phyloP scores from a whole-genome alignment of 2,113 vertebrate species.

The Aepyceros melampus region DNA sequence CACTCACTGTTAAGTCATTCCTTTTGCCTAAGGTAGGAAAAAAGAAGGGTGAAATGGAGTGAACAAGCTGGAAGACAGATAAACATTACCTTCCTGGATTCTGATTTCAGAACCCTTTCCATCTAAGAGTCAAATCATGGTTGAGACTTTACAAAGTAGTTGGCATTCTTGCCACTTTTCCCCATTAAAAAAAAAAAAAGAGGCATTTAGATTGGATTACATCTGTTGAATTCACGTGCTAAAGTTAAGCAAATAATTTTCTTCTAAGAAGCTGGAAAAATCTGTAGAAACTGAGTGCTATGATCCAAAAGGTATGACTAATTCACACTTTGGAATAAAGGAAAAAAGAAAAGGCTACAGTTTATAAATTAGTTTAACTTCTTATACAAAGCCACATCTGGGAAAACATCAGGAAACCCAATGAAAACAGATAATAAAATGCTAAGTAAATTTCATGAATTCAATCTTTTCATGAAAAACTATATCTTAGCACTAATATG shows the following conservation, averaged over 20 bases:
- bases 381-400: not conserved
- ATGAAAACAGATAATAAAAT: not conserved
- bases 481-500: not conserved
- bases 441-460: not conserved
- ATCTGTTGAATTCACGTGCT: not conserved
- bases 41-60: not conserved
- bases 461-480: conserved; percentile 3
- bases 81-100: not conserved
- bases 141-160: not conserved
- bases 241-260: conserved; percentile 18
- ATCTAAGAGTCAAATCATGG: not conserved
- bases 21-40: not conserved
- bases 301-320: not conserved
- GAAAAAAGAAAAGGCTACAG: not conserved
- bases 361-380: conserved; percentile 1
- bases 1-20: not conserved
- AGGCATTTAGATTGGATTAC: not conserved
- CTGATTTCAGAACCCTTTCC: not conserved
- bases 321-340: conserved; percentile 14
- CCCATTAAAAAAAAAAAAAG: not conserved
- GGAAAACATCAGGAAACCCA: not conserved
- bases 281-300: not conserved
- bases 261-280: not conserved
- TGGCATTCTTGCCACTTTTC: not conserved
- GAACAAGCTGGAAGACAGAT: not conserved